phyloP scores from a whole-genome alignment of 2,113 vertebrate genomes.

The Kryptolebias marmoratus region DNA sequence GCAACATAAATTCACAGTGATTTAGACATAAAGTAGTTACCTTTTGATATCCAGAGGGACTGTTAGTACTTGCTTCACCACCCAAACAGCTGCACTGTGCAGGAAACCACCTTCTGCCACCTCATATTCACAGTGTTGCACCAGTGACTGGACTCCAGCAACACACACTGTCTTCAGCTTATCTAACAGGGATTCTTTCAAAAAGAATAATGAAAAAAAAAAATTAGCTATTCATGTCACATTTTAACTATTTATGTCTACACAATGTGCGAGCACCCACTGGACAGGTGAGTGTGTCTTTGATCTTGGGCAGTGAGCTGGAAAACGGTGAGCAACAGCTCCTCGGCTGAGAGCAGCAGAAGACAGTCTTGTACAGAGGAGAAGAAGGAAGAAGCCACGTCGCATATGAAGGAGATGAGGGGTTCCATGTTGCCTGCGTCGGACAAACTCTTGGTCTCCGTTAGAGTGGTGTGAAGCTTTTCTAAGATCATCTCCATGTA shows the following conservation, averaged over 20 bases:
- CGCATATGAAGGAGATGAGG: constrained; percentile 90
- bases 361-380: constrained; percentile 88
- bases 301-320: constrained; percentile 90
- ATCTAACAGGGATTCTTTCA: constrained; percentile 84
- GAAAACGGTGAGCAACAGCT: constrained; percentile 92
- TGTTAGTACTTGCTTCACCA: constrained; percentile 86
- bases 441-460: constrained; percentile 87
- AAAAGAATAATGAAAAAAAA: constrained; percentile 3
- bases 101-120: constrained; percentile 85
- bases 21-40: constrained; percentile 68
- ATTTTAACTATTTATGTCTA: neutral
- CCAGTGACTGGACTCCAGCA: constrained; percentile 85
- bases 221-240: neutral
- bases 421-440: constrained; percentile 89
- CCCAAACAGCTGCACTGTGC: constrained; percentile 86
- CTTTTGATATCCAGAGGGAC: constrained; percentile 84
- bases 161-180: constrained; percentile 89
- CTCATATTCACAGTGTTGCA: constrained; percentile 75
- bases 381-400: constrained; percentile 93
- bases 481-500: constrained; percentile 91
- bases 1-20: neutral
- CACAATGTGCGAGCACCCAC: constrained; percentile 65
- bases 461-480: constrained; percentile 89
- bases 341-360: constrained; percentile 88
- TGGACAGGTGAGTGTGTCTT: constrained; percentile 83